Evolutionary conservation across 2,888 invertebrate species (phyloP).

Genomic region (Quadriops clusia): DNA sequence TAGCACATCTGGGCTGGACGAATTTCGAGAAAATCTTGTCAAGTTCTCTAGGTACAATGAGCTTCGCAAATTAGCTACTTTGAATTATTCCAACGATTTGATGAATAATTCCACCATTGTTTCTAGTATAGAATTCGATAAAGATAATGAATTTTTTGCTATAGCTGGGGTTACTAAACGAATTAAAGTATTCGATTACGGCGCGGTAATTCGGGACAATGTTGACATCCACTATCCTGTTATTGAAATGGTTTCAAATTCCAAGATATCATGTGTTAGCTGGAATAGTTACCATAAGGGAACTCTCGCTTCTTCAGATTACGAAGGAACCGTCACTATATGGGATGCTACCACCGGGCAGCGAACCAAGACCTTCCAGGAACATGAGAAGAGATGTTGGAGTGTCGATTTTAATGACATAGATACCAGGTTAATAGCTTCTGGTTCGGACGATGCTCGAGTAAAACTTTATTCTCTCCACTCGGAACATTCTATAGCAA

Average conservation of each 20-base stretch:
- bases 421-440: slow-evolving; percentile 80
- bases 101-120: slow-evolving; percentile 79
- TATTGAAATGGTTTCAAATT: slow-evolving; percentile 80
- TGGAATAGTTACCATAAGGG: slow-evolving; percentile 87
- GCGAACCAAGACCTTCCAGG: slow-evolving; percentile 63
- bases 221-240: slow-evolving; percentile 89
- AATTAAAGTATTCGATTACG: slow-evolving; percentile 88
- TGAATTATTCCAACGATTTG: slow-evolving; percentile 82
- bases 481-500: slow-evolving; percentile 73
- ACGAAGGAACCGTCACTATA: slow-evolving; percentile 85
- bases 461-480: slow-evolving; percentile 91
- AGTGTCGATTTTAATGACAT: slow-evolving; percentile 89
- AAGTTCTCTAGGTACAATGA: slow-evolving; percentile 74
- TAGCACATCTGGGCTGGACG: slow-evolving; percentile 46
- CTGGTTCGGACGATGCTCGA: slow-evolving; percentile 84
- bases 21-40: slow-evolving; percentile 74
- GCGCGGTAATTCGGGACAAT: slow-evolving; percentile 69
- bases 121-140: slow-evolving; percentile 90
- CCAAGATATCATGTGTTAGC: slow-evolving; percentile 88
- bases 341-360: slow-evolving; percentile 82
- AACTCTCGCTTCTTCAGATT: slow-evolving; percentile 76
- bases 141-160: slow-evolving; percentile 90
- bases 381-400: slow-evolving; percentile 94
- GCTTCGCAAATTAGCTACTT: slow-evolving; percentile 69
- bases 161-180: slow-evolving; percentile 91